Percentiles rank a stretch among this genome's conserved stretches.
Evolutionary conservation across 2,888 invertebrate species (phyloP).

Genomic region (Allophyes oxyacanthae): DNA sequence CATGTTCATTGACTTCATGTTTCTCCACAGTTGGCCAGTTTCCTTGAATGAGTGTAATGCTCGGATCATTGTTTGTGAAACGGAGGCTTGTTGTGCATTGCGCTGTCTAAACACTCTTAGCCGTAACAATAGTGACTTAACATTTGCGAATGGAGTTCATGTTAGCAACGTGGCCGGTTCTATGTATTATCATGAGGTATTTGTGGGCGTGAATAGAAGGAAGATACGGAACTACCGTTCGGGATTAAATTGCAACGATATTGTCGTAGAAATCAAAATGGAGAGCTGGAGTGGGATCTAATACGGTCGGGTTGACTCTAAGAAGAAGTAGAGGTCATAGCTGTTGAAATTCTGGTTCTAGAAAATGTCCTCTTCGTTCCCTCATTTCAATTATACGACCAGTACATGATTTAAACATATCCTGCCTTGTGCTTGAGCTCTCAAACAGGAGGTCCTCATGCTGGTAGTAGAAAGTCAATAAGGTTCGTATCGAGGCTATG

Average conservation of each 20-base stretch:
- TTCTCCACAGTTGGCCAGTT: conserved; percentile 54
- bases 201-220: conserved; percentile 2
- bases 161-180: conserved; percentile 25
- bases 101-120: conserved; percentile 69
- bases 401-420: no score
- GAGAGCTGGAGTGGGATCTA: no score
- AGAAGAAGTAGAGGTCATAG: no score
- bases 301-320: no score
- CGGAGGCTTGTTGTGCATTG: conserved; percentile 73
- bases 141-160: conserved; percentile 48
- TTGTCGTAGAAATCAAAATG: not conserved
- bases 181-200: conserved; percentile 28
- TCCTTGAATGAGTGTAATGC: conserved; percentile 72
- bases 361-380: no score
- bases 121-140: conserved; percentile 59
- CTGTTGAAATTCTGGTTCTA: no score
- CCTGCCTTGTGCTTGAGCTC: no score
- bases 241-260: not conserved
- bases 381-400: no score
- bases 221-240: not conserved
- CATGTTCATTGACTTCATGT: conserved; percentile 55
- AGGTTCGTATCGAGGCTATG: no score
- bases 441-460: no score
- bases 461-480: no score
- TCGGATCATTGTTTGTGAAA: conserved; percentile 77